phyloP scores from a whole-genome alignment of 2,797 vertebrate genomes.

The Hephaestus fuliginosus region DNA sequence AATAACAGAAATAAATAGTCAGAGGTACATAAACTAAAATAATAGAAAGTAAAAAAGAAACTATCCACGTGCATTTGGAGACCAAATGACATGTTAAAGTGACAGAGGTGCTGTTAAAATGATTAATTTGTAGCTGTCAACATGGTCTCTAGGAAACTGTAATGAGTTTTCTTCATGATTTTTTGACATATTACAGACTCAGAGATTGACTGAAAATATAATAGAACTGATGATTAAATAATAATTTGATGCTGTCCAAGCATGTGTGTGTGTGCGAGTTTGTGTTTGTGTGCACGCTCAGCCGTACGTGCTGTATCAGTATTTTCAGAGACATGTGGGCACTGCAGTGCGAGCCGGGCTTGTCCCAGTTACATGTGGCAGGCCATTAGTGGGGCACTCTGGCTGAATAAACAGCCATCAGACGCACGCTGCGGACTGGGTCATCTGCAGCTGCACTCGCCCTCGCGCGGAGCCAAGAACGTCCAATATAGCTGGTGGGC shows the following conservation, averaged over 20 bases:
- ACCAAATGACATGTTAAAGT: no score
- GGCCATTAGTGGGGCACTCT: slow-evolving; percentile 53
- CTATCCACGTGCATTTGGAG: no score
- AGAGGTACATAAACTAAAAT: no score
- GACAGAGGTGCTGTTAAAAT: not conserved
- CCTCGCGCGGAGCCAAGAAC: slow-evolving; percentile 53
- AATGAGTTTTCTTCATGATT: not conserved
- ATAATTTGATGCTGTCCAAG: not conserved
- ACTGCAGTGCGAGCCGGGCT: slow-evolving; percentile 32
- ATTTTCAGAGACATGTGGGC: slow-evolving; percentile 35
- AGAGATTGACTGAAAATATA: not conserved
- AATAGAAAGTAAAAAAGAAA: no score
- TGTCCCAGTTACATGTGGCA: slow-evolving; percentile 44
- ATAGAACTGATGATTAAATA: not conserved
- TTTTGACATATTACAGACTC: not conserved
- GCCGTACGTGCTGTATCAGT: slow-evolving; percentile 12
- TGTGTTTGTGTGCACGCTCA: not conserved
- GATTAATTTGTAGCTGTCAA: not conserved
- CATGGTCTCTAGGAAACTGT: not conserved
- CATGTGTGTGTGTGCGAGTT: not conserved
- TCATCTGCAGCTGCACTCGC: slow-evolving; percentile 73
- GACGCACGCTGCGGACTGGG: slow-evolving; percentile 67
- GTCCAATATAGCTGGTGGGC: slow-evolving; percentile 74
- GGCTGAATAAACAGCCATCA: slow-evolving; percentile 59
- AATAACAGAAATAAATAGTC: no score